These are phyloP conservation scores for Pseudococcus longispinus DNA, from an alignment of 2,888 invertebrate species.

Conservation along the genomic window DNA sequence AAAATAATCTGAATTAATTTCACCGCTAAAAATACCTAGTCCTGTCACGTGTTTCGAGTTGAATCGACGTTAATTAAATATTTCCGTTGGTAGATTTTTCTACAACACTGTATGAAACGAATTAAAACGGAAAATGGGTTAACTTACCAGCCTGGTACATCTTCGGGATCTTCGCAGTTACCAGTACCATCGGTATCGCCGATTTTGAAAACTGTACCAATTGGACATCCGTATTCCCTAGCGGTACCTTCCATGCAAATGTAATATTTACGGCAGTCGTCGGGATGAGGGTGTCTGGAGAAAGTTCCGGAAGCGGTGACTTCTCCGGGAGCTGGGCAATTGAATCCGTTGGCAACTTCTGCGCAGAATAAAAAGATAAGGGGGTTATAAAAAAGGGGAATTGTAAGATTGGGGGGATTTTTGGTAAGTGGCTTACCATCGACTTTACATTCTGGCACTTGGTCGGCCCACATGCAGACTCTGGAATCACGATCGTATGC, in stretches of 20 bases:
- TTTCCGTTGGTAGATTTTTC: neutral
- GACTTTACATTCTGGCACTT: conserved; percentile 88
- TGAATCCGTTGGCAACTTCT: conserved; percentile 91
- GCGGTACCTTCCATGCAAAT: conserved; percentile 90
- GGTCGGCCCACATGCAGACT: conserved; percentile 96
- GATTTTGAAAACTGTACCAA: conserved; percentile 94
- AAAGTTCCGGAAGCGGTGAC: conserved; percentile 82
- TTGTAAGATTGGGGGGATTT: no score
- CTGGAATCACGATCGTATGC: conserved; percentile 93
- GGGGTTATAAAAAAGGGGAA: no score
- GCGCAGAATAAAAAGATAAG: no score
- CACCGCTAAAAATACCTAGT: neutral
- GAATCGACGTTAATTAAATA: neutral
- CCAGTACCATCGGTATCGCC: conserved; percentile 88
- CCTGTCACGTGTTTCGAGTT: neutral
- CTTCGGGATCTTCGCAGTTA: conserved; percentile 93
- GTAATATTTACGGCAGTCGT: conserved; percentile 94
- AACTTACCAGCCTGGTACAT: conserved; percentile 92
- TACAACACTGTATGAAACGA: neutral
- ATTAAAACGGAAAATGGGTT: neutral
- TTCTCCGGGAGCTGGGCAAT: conserved; percentile 84
- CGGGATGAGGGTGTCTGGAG: conserved; percentile 93
- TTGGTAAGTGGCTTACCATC: conserved; percentile 71
- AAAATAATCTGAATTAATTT: neutral
- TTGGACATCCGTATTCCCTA: conserved; percentile 93